Conservation (phyloP, 2,113 vertebrate species). For the Rhadina sibilatrix region DNA sequence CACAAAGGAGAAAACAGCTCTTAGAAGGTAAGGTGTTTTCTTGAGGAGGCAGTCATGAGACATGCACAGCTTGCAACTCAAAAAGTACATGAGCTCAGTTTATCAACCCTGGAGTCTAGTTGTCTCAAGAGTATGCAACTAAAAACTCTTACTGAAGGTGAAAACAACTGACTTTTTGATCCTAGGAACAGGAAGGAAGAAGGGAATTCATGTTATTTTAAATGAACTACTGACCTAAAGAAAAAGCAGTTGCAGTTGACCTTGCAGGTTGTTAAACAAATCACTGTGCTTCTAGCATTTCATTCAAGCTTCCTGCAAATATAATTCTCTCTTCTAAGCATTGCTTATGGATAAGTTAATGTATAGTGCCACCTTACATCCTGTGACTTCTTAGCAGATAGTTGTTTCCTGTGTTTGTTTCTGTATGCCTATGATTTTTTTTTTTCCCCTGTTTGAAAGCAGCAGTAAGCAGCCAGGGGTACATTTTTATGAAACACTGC, state of each 20-base stretch:
- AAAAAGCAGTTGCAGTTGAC: not conserved
- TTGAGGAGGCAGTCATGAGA: conserved; percentile 45
- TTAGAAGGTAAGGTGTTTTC: conserved; percentile 71
- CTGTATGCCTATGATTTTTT: not conserved
- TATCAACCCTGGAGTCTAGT: not conserved
- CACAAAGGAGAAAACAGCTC: conserved; percentile 60
- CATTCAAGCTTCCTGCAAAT: not conserved
- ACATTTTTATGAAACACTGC: not conserved
- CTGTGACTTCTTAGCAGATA: not conserved
- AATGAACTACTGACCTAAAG: not conserved
- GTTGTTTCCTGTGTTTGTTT: conserved; percentile 25
- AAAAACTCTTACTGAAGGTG: not conserved
- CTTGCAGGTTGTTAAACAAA: not conserved
- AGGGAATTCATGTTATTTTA: not conserved
- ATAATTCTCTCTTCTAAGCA: not conserved
- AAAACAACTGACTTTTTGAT: not conserved
- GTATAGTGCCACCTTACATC: not conserved
- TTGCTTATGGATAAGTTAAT: not conserved
- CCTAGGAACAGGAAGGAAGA: conserved; percentile 5
- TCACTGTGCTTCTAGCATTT: not conserved
- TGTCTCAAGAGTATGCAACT: not conserved
- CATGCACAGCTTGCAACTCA: conserved; percentile 15
- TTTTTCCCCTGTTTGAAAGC: not conserved
- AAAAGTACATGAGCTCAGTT: not conserved
- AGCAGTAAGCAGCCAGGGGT: not conserved